A percentile compares a stretch with the other conserved stretches of the same genome.
These are phyloP conservation scores for Hoplodrina ambigua DNA, from an alignment of 2,888 invertebrate species.

Conservation along the genomic window DNA sequence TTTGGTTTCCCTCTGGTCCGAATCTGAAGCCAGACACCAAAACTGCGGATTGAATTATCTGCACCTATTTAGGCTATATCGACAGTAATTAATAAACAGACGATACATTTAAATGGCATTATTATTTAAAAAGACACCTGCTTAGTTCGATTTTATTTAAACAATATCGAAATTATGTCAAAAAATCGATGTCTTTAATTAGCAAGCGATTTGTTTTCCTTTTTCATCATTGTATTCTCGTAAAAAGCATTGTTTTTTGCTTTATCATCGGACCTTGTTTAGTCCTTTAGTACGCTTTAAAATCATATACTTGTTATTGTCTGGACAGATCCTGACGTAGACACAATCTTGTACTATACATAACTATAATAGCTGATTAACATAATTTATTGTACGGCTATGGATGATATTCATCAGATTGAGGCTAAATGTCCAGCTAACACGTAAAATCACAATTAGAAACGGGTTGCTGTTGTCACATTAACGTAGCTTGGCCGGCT, in stretches of 20 bases:
- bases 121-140: constrained; percentile 21
- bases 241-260: constrained; percentile 14
- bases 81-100: constrained; percentile 1
- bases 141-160: constrained; percentile 17
- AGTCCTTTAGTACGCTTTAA: neutral
- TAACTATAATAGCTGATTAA: constrained; percentile 4
- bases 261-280: neutral
- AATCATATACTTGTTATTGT: neutral
- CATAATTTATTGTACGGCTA: constrained; percentile 1
- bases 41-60: neutral
- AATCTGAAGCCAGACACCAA: neutral
- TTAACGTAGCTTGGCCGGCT: constrained; percentile 46
- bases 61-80: neutral
- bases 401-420: constrained; percentile 17
- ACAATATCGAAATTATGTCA: constrained; percentile 23
- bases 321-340: neutral
- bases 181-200: constrained; percentile 1
- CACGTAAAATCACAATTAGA: constrained; percentile 63
- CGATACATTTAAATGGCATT: constrained; percentile 21
- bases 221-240: constrained; percentile 1
- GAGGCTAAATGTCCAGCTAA: constrained; percentile 27
- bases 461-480: constrained; percentile 55
- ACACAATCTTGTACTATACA: neutral
- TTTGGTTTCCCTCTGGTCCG: neutral
- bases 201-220: neutral